Base-by-base conservation (phyloP, 2,113 vertebrate species). In the Erythrocercus mccallii region DNA sequence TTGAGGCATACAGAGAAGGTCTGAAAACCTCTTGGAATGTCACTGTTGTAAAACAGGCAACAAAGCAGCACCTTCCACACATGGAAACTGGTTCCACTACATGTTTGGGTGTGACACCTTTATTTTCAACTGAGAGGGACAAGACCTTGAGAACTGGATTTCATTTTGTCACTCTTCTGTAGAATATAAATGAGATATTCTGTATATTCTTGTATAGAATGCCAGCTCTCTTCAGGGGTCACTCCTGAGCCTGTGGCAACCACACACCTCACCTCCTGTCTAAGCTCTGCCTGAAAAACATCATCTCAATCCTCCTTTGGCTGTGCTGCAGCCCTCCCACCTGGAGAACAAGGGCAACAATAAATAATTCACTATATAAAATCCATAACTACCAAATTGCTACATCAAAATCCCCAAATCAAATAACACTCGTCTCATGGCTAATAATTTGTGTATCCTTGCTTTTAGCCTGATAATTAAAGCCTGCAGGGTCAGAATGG, bases 151-250 rank as follows among this genome's bases (percentile, higher is more conserved):
- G 35, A 45, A 20, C 14, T 15, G 17, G 19, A 9, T 10, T 45
- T 18, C 5, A 8, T 27, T 64, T 60, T 22, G 7, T 1, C 3
- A 12, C 2, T n/a, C 22, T 14, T 6, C 12, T 15, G 2, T 0
- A 25, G 8, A 58, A 40, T 14, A 40, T 7, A 47, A 17, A 28
- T 1, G 4, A 58, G 14, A 17, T 40, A 57, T 28, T 57, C n/a
- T 38, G 2, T 11, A 33, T 38, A 33, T 48, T 22, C 30, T 27
- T 40, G n/a, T 18, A 6, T 1, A n/a, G 28, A 68, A 38, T 20
- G 16, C 9, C 56, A 3, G n/a, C 4, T n/a, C 33, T 31, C 48
- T 17, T 28, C 45, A 21, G 24, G 12, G 16, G 37, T 4, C 33
- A 6, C 5, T 7, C 21, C 47, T 5, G 12, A n/a, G 4, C 31